Base-by-base conservation (phyloP, 1,140 invertebrate species). In the Megalonaias nervosa region DNA sequence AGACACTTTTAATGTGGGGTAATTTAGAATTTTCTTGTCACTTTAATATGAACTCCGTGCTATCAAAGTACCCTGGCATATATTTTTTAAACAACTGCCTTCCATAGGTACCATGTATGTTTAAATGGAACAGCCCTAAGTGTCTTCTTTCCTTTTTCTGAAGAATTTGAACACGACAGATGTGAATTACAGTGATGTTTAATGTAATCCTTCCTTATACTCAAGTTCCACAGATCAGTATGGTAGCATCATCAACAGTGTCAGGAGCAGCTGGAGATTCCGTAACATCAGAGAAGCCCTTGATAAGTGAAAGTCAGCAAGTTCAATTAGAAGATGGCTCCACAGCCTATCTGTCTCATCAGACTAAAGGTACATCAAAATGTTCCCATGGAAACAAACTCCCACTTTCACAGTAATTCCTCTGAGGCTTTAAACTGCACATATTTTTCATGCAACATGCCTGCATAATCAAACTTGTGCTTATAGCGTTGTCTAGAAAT, bases 301-400 rank as follows among this genome's bases (percentile, higher is more conserved):
- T 72, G 19, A 81, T 87, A 66, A 74, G 86, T 31, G 89, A 90
- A 78, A 88, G 89, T n/a, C 89, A 91, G 74, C 79, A 90, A 16
- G 87, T 92, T 23, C 90, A 91, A 67, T 59, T 92, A 55, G 90
- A 91, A 73, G 90, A 92, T 86, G 90, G 90, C 4, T 86, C 88
- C 17, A 88, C 88, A 48, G 90, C 90, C 26, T 90, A 86, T 67
- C 81, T 91, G 38, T 87, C 88, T 75, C 74, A 84, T 23, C 78
- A 84, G 57, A 82, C 79, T 55, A 85, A 86, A 89, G 87, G 88
- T 89, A 82, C 57, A 17, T 19, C 19, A 38, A 9, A 48, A 19
- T 16, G n/a, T 12, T 67, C 15, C 11, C 5, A 19, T 62, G 21
- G 19, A 62, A 62, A 23, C 19, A 23, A 62, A 62, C 4, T 11